Evolutionary conservation across 2,113 vertebrate species (phyloP).

Genomic region (zebrafish (Danio rerio)): DNA sequence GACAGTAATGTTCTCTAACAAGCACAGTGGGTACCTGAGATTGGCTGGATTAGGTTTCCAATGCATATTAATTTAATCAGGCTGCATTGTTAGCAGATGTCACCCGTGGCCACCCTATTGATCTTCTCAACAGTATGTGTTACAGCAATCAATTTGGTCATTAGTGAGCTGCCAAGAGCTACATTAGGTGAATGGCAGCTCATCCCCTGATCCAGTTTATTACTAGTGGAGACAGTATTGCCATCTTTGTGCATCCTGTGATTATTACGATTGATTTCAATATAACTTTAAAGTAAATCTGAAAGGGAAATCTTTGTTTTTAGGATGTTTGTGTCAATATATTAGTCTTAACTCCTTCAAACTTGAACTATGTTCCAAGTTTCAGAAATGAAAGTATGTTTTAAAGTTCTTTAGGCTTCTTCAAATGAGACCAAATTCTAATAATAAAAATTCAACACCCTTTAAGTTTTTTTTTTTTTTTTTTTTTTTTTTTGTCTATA

Average conservation of each 20-base stretch:
- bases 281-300: too few species aligned
- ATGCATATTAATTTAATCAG: constrained; percentile 70
- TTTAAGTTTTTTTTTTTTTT: too few species aligned
- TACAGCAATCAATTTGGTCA: constrained; percentile 70
- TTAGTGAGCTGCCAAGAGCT: constrained; percentile 63
- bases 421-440: too few species aligned
- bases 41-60: constrained; percentile 64
- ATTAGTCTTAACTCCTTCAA: too few species aligned
- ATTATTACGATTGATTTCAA: neutral
- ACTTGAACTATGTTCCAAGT: too few species aligned
- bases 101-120: constrained; percentile 61
- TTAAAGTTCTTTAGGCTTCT: too few species aligned
- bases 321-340: too few species aligned
- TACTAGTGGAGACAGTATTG: neutral
- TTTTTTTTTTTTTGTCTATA: too few species aligned
- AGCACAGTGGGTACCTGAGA: constrained; percentile 51
- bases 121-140: constrained; percentile 72
- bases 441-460: too few species aligned
- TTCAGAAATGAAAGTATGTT: too few species aligned
- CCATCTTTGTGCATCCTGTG: neutral
- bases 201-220: constrained; percentile 59
- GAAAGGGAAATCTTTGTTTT: too few species aligned
- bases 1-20: constrained; percentile 50
- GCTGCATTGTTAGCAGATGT: constrained; percentile 77
- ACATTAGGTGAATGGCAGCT: constrained; percentile 58